These are phyloP conservation scores for Sarcophaga carnaria DNA, from an alignment of 2,888 invertebrate species.

Conservation along the genomic window DNA sequence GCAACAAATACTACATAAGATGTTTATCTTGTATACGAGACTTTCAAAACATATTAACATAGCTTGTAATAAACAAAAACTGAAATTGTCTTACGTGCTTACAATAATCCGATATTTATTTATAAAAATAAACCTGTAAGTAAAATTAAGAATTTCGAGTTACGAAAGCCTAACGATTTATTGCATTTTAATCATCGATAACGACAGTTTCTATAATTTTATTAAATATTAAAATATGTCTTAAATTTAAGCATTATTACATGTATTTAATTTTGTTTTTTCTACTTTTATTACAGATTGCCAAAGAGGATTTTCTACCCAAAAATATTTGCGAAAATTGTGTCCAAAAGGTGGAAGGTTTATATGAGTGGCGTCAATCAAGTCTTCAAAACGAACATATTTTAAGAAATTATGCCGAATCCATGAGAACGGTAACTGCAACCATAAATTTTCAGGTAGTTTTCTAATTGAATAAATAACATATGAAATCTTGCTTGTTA, in stretches of 20 bases:
- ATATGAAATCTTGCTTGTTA: neutral
- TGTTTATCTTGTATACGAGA: too few relatives aligned
- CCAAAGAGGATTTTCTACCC: conserved; percentile 87
- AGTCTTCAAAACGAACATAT: conserved; percentile 86
- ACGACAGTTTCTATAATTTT: too few relatives aligned
- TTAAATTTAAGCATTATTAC: neutral
- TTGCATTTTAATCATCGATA: too few relatives aligned
- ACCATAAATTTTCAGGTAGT: conserved; percentile 87
- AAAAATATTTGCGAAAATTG: conserved; percentile 89
- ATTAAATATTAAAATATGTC: too few relatives aligned
- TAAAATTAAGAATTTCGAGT: too few relatives aligned
- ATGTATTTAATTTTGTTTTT: neutral
- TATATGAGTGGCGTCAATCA: conserved; percentile 87
- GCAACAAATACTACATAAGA: too few relatives aligned
- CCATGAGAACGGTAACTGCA: conserved; percentile 86
- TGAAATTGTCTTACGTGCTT: too few relatives aligned
- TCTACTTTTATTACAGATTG: conserved; percentile 83
- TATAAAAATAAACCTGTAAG: too few relatives aligned
- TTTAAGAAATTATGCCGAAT: conserved; percentile 87
- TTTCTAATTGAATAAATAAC: neutral
- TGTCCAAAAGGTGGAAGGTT: conserved; percentile 85
- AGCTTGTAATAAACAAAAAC: too few relatives aligned
- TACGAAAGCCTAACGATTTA: too few relatives aligned
- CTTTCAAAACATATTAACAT: too few relatives aligned
- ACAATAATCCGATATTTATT: too few relatives aligned